A percentile compares a stretch with the other conserved stretches of the same genome.
Evolutionary conservation across 2,797 vertebrate species (phyloP).

Genomic region (Microtus agrestis): DNA sequence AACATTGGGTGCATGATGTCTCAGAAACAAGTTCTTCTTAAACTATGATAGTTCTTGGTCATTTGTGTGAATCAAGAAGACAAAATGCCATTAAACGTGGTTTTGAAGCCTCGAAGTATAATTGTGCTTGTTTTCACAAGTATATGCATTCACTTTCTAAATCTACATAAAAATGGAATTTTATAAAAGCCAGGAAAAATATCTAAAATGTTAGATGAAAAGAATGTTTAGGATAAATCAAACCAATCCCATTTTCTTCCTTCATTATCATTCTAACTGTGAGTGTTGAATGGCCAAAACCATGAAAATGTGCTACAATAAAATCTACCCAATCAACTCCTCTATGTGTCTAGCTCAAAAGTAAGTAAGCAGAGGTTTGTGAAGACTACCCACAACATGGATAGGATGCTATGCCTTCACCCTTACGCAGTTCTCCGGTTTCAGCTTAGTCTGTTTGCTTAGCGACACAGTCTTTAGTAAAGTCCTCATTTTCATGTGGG

Average conservation of each 20-base stretch:
- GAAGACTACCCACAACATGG: too few relatives aligned
- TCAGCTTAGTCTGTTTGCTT: neutral
- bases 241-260: neutral
- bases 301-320: neutral
- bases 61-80: neutral
- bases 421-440: neutral
- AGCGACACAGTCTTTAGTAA: neutral
- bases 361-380: neutral
- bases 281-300: slow-evolving; percentile 15
- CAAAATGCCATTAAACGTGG: neutral
- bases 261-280: neutral
- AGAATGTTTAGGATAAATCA: slow-evolving; percentile 21
- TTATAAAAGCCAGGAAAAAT: slow-evolving; percentile 43
- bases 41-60: neutral
- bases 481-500: neutral
- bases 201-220: neutral
- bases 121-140: neutral
- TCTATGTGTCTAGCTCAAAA: neutral
- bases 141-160: slow-evolving; percentile 39
- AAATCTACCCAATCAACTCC: neutral
- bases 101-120: neutral
- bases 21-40: neutral
- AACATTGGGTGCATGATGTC: neutral
- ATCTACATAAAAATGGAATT: neutral
- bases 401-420: neutral